Conservation (phyloP, 2,113 vertebrate genomes). For the Merops nubicus region DNA sequence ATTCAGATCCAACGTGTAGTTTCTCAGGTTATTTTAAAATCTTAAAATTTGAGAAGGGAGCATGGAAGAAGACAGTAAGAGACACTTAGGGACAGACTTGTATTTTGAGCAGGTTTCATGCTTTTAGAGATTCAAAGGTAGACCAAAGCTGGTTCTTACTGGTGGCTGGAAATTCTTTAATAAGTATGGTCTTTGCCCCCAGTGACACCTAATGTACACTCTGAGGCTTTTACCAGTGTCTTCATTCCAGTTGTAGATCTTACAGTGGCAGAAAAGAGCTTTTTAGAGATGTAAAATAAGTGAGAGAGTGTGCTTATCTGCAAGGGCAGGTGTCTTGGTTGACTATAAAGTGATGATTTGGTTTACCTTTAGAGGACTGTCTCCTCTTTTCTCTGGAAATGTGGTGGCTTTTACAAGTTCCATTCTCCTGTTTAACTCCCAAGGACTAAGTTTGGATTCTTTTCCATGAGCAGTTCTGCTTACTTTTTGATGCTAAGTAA, state of each 20-base stretch:
- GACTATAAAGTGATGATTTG: background rate
- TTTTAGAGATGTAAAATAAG: background rate
- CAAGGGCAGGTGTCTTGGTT: background rate
- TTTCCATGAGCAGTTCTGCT: background rate
- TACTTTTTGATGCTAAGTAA: background rate
- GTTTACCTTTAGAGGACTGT: background rate
- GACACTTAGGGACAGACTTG: background rate
- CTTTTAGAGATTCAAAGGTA: background rate
- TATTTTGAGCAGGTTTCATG: background rate
- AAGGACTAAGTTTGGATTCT: background rate
- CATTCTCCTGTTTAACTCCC: background rate
- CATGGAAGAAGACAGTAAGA: background rate
- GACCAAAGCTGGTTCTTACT: background rate
- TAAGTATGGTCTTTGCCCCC: background rate
- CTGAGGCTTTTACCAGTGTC: background rate
- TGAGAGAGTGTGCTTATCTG: background rate
- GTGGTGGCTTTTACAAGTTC: background rate
- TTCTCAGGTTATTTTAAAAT: background rate
- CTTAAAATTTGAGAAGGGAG: background rate
- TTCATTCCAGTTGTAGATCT: background rate
- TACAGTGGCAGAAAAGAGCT: background rate
- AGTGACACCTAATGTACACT: background rate
- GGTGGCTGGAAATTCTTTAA: background rate
- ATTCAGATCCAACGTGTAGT: background rate
- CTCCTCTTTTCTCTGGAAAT: background rate